Percentiles rank a stretch among this genome's conserved stretches.
These are phyloP conservation scores for Thalassophryne amazonica DNA, from an alignment of 2,797 vertebrate species.

Conservation along the genomic window DNA sequence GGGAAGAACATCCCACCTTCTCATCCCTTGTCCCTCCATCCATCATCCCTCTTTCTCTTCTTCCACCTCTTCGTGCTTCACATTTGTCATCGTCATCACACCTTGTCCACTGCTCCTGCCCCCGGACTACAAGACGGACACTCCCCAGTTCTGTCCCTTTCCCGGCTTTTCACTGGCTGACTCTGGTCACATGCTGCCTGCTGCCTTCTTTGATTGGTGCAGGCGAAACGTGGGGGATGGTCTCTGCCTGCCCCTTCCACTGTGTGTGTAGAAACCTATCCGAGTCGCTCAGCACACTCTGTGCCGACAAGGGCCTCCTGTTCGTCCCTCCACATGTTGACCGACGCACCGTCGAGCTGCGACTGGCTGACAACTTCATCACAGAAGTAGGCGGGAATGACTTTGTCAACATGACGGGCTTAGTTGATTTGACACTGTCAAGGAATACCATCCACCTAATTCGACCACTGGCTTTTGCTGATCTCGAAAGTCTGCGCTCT, in stretches of 20 bases:
- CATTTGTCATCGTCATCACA: slow-evolving; percentile 43
- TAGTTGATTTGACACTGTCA: slow-evolving; percentile 91
- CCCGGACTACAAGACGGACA: slow-evolving; percentile 39
- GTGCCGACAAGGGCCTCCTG: slow-evolving; percentile 90
- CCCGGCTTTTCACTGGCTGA: slow-evolving; percentile 70
- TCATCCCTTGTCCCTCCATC: slow-evolving; percentile 31
- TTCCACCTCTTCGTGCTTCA: slow-evolving; percentile 36
- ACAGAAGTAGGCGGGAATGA: slow-evolving; percentile 83
- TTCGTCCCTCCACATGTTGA: slow-evolving; percentile 91
- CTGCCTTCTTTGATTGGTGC: slow-evolving; percentile 74
- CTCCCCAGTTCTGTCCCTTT: slow-evolving; percentile 40
- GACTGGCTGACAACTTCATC: slow-evolving; percentile 92
- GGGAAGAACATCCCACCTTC: slow-evolving; percentile 28
- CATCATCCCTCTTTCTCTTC: slow-evolving; percentile 32
- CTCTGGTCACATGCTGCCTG: slow-evolving; percentile 75
- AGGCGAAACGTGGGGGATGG: slow-evolving; percentile 83
- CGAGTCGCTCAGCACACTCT: slow-evolving; percentile 91
- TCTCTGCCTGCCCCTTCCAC: slow-evolving; percentile 87
- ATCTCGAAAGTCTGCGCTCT: slow-evolving; percentile 89
- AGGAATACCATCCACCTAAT: slow-evolving; percentile 89
- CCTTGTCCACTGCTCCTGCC: slow-evolving; percentile 57
- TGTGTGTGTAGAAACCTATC: slow-evolving; percentile 93
- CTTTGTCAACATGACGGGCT: slow-evolving; percentile 90
- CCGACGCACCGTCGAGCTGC: slow-evolving; percentile 89
- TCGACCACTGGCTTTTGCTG: slow-evolving; percentile 84